phyloP scores from a whole-genome alignment of 2,797 vertebrate genomes.

The Chelidonichthys spinosus region DNA sequence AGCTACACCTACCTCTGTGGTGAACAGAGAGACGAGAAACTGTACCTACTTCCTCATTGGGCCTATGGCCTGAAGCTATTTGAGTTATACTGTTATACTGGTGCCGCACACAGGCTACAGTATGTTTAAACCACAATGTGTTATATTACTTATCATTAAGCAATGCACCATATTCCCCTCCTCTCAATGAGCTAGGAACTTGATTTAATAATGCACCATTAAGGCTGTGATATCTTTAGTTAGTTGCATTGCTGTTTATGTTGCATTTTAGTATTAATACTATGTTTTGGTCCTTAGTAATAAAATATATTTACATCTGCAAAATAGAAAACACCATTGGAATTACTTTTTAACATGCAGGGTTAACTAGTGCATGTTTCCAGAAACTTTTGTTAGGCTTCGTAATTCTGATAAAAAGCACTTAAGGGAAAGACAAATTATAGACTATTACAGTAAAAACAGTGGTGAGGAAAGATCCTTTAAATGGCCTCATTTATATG shows the following conservation, averaged over 20 bases:
- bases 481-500: too few species aligned
- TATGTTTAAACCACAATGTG: not conserved
- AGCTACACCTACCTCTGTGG: constrained; percentile 27
- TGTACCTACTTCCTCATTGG: constrained; percentile 57
- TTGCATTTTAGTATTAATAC: not conserved
- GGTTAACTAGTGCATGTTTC: not conserved
- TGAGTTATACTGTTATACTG: constrained; percentile 14
- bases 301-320: not conserved
- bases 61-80: constrained; percentile 22
- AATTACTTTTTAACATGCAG: not conserved
- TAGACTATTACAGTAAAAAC: not conserved
- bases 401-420: not conserved
- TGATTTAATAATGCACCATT: not conserved
- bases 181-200: not conserved
- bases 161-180: not conserved
- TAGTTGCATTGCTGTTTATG: not conserved
- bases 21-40: constrained; percentile 57
- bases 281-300: too few species aligned
- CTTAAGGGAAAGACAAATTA: not conserved
- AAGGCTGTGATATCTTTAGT: not conserved
- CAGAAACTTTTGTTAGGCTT: not conserved
- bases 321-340: not conserved
- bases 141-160: not conserved
- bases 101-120: not conserved
- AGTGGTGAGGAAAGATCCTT: not conserved